These are phyloP conservation scores for Parazoanthus atlanticus DNA, from an alignment of 92 coral and sea anemone species.

Conservation along the genomic window DNA sequence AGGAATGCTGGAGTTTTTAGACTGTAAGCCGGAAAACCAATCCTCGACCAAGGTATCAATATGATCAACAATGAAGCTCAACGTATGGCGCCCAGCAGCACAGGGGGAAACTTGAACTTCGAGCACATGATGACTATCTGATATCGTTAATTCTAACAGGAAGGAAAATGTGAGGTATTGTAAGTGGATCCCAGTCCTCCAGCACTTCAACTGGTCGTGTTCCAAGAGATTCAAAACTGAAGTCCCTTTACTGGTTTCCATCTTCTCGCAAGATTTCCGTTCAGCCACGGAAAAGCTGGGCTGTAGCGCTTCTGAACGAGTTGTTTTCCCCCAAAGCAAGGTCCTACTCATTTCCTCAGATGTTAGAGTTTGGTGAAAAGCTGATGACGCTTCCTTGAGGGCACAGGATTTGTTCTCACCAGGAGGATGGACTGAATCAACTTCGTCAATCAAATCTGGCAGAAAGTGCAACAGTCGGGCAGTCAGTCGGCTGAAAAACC, in stretches of 20 bases:
- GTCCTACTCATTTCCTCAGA: no score
- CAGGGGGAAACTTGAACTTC: slow-evolving; percentile 54
- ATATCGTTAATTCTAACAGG: slow-evolving; percentile 15
- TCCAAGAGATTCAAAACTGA: slow-evolving; percentile 34
- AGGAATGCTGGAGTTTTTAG: slow-evolving; percentile 18
- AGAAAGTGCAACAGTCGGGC: slow-evolving; percentile 63
- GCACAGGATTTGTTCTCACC: neutral
- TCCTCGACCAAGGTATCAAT: slow-evolving; percentile 65
- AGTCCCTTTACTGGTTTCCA: slow-evolving; percentile 18
- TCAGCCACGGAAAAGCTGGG: neutral
- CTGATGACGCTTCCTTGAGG: neutral
- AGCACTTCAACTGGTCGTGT: slow-evolving; percentile 37
- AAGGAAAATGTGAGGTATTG: slow-evolving; percentile 38
- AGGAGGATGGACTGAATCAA: slow-evolving; percentile 16
- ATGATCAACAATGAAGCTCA: slow-evolving; percentile 70
- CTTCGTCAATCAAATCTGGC: slow-evolving; percentile 57
- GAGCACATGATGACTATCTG: slow-evolving; percentile 36
- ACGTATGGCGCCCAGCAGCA: slow-evolving; percentile 50
- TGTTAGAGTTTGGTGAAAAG: no score
- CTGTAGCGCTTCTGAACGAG: neutral
- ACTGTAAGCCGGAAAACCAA: slow-evolving; percentile 65
- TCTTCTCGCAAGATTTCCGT: neutral
- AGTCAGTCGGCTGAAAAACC: slow-evolving; percentile 67
- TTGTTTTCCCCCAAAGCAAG: neutral
- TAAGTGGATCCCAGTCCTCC: slow-evolving; percentile 68